Evolutionary conservation across 2,888 invertebrate genomes (phyloP).

Genomic region (Anthoptus insignis): DNA sequence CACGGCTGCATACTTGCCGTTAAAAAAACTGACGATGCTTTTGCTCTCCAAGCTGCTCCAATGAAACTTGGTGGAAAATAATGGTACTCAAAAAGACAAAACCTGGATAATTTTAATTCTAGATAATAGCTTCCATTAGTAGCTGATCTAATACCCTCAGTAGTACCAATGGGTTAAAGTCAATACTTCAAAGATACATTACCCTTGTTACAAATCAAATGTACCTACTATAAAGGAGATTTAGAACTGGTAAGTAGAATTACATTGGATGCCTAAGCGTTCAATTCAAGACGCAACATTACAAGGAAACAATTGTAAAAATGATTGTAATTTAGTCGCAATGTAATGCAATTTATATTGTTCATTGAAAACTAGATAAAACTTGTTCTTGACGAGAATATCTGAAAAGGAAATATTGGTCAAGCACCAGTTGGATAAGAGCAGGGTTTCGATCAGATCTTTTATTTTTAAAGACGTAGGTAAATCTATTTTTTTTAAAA

Average conservation of each 20-base stretch:
- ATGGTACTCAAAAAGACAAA: too few relatives aligned
- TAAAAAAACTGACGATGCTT: too few relatives aligned
- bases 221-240: neutral
- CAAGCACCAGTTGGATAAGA: too few relatives aligned
- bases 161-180: neutral
- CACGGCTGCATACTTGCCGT: too few relatives aligned
- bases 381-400: neutral
- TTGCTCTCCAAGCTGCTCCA: too few relatives aligned
- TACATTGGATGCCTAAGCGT: conserved; percentile 38
- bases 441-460: too few relatives aligned
- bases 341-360: conserved; percentile 67
- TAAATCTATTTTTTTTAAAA: too few relatives aligned
- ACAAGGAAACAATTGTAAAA: conserved; percentile 60
- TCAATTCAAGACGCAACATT: conserved; percentile 61
- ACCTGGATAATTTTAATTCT: too few relatives aligned
- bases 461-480: too few relatives aligned
- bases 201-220: neutral
- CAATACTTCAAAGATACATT: neutral
- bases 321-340: conserved; percentile 65
- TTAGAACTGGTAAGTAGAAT: neutral
- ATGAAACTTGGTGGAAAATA: too few relatives aligned
- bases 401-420: neutral
- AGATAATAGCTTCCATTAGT: too few relatives aligned
- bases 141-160: too few relatives aligned
- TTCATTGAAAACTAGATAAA: conserved; percentile 53